These are phyloP conservation scores for Ivindomyrus marchei DNA, from an alignment of 2,113 vertebrate species.

Conservation along the genomic window DNA sequence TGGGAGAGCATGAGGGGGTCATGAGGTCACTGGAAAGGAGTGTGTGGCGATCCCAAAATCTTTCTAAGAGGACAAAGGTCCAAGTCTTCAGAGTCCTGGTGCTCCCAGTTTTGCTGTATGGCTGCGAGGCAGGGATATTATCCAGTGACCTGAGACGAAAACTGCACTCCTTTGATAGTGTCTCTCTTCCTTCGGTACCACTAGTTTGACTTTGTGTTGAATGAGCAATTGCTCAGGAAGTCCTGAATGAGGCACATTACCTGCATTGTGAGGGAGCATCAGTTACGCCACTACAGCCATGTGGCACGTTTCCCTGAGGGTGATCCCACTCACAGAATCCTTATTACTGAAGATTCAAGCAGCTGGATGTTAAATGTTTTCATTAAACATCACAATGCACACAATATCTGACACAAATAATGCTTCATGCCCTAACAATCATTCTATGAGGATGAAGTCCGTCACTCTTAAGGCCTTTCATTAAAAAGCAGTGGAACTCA, in stretches of 20 bases:
- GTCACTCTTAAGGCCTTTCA: constrained; percentile 9
- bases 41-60: background rate
- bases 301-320: too few species aligned
- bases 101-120: background rate
- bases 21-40: background rate
- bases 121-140: too few species aligned
- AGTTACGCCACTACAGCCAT: too few species aligned
- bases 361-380: background rate
- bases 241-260: too few species aligned
- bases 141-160: too few species aligned
- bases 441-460: background rate
- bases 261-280: too few species aligned
- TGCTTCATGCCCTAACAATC: constrained; percentile 39
- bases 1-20: background rate
- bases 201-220: too few species aligned
- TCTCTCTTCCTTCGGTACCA: too few species aligned
- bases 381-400: constrained; percentile 57
- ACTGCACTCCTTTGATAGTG: too few species aligned
- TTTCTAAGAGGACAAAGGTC: background rate
- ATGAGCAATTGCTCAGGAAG: too few species aligned
- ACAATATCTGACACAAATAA: background rate
- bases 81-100: background rate
- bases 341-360: too few species aligned
- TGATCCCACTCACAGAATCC: too few species aligned
- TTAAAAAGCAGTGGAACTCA: constrained; percentile 10